Evolutionary conservation across 2,113 vertebrate genomes (phyloP).

Genomic region (Lasiurus cinereus): DNA sequence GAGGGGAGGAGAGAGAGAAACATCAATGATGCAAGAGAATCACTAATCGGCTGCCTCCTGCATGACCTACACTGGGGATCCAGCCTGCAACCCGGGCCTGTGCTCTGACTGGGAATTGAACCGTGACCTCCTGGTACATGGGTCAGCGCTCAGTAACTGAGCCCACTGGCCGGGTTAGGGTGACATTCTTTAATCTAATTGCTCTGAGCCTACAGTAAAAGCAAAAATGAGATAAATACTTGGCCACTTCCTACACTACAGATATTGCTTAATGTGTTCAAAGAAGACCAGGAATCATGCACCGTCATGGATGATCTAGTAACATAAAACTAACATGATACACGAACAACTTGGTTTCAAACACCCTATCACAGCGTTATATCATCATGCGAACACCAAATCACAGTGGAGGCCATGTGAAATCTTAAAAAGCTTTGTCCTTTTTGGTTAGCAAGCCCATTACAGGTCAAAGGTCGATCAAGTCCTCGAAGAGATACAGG

Average conservation of each 20-base stretch:
- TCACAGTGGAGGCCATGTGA: background rate
- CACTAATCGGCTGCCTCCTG: too few relatives aligned
- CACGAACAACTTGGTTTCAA: background rate
- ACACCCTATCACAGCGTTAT: background rate
- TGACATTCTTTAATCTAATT: background rate
- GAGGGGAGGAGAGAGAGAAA: too few relatives aligned
- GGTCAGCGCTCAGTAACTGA: too few relatives aligned
- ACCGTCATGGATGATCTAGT: background rate
- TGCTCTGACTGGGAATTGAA: too few relatives aligned
- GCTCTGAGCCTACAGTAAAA: background rate
- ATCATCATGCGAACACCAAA: constrained; percentile 35
- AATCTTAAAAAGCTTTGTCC: constrained; percentile 22
- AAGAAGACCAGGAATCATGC: background rate
- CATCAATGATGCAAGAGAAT: too few relatives aligned
- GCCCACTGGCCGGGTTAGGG: background rate
- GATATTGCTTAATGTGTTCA: background rate
- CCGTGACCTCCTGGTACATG: too few relatives aligned
- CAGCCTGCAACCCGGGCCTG: too few relatives aligned
- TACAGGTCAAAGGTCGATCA: background rate
- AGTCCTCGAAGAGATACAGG: background rate
- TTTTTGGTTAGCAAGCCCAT: constrained; percentile 11
- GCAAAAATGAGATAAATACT: background rate
- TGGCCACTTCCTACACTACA: background rate
- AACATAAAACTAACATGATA: background rate
- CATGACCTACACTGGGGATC: too few relatives aligned